A percentile compares a stretch with the other conserved stretches of the same genome.
Evolutionary conservation across 2,113 vertebrate species (phyloP).

Genomic region (Pseudorectes ferrugineus): DNA sequence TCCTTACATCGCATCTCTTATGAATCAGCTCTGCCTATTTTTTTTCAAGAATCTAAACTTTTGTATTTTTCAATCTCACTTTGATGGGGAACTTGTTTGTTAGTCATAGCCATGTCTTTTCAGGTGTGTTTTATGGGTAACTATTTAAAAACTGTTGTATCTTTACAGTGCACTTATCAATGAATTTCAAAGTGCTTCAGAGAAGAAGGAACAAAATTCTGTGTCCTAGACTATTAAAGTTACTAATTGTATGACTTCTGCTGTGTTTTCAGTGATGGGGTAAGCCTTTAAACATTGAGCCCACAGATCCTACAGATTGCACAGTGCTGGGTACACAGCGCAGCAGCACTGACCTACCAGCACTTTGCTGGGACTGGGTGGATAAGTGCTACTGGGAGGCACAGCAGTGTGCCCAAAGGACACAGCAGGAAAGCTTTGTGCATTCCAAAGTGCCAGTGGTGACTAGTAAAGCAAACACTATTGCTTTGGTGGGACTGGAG

Average conservation of each 20-base stretch:
- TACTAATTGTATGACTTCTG: neutral
- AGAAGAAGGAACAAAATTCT: neutral
- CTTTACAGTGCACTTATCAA: neutral
- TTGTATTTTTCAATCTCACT: neutral
- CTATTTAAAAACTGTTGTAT: neutral
- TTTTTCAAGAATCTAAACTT: neutral
- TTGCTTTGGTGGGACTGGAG: neutral
- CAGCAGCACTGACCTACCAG: neutral
- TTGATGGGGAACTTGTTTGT: neutral
- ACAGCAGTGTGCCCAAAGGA: neutral
- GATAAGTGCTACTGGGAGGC: neutral
- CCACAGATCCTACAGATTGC: neutral
- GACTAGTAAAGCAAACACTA: neutral
- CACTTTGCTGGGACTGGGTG: neutral
- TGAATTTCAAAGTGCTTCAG: neutral
- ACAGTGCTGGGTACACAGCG: neutral
- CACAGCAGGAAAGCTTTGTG: neutral
- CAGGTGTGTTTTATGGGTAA: neutral
- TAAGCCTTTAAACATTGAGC: neutral
- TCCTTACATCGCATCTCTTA: neutral
- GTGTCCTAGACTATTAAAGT: neutral
- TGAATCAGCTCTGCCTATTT: neutral
- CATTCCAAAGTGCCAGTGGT: neutral
- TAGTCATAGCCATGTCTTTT: neutral
- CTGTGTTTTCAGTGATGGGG: neutral